phyloP scores from a whole-genome alignment of 2,888 invertebrate species.

The Lasioglossum oenotherae region DNA sequence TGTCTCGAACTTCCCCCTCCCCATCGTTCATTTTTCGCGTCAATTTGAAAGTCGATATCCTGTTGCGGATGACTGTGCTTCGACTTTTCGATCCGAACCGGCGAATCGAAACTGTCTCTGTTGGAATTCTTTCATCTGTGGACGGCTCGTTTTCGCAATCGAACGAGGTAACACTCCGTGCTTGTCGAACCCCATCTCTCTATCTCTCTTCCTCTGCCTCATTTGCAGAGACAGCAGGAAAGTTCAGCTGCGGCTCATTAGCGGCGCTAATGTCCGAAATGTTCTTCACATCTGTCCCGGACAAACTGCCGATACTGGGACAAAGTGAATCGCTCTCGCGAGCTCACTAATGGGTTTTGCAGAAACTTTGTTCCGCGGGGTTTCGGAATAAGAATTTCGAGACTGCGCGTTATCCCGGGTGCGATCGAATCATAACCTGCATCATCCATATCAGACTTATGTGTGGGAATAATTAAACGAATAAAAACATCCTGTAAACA shows the following conservation, averaged over 20 bases:
- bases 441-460: neutral
- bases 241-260: constrained; percentile 74
- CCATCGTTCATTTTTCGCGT: neutral
- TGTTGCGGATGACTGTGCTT: neutral
- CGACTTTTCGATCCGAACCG: neutral
- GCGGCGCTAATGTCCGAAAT: constrained; percentile 65
- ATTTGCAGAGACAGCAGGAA: constrained; percentile 72
- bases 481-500: too few relatives aligned
- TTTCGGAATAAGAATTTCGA: neutral
- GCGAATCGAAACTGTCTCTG: neutral
- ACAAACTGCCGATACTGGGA: constrained; percentile 14
- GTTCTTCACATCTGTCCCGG: constrained; percentile 23
- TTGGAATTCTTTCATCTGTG: neutral
- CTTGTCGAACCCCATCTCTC: neutral
- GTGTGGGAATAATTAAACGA: neutral
- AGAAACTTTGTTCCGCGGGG: neutral
- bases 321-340: constrained; percentile 16
- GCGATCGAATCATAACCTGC: neutral
- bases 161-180: neutral
- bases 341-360: constrained; percentile 14
- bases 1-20: constrained; percentile 9
- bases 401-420: neutral
- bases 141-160: neutral
- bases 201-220: constrained; percentile 24
- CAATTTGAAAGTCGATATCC: constrained; percentile 45